A percentile compares a stretch with the other conserved stretches of the same genome.
phyloP scores from a whole-genome alignment of 2,888 invertebrate genomes.

The Acronicta psi region DNA sequence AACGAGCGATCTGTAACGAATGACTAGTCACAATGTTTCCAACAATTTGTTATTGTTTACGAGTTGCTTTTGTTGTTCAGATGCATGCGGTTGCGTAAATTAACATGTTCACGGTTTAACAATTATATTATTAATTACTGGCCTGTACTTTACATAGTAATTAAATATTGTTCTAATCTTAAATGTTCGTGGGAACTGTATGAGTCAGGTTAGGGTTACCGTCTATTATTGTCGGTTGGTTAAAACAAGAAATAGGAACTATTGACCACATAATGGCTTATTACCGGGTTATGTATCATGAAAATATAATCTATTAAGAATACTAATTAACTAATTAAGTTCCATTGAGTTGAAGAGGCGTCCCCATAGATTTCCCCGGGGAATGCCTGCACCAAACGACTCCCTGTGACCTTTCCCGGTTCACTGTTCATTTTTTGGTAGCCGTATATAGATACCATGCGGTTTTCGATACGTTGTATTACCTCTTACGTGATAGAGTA shows the following conservation, averaged over 20 bases:
- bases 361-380: too few species aligned
- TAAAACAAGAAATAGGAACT: constrained; percentile 32
- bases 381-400: too few species aligned
- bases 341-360: too few species aligned
- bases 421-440: too few species aligned
- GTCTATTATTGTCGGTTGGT: constrained; percentile 33
- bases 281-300: constrained; percentile 4
- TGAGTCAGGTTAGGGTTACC: constrained; percentile 34
- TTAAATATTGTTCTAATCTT: constrained; percentile 34
- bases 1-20: constrained; percentile 24
- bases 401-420: too few species aligned
- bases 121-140: constrained; percentile 63
- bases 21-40: constrained; percentile 26
- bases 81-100: constrained; percentile 55
- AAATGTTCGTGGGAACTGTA: constrained; percentile 51
- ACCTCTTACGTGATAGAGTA: too few species aligned
- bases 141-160: constrained; percentile 44
- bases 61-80: constrained; percentile 28
- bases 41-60: constrained; percentile 39
- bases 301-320: background rate
- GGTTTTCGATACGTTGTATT: too few species aligned
- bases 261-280: constrained; percentile 29
- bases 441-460: too few species aligned
- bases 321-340: too few species aligned
- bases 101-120: constrained; percentile 55